Base-by-base conservation (phyloP, 2,797 vertebrate genomes). In the Sebastes taczanowskii region DNA sequence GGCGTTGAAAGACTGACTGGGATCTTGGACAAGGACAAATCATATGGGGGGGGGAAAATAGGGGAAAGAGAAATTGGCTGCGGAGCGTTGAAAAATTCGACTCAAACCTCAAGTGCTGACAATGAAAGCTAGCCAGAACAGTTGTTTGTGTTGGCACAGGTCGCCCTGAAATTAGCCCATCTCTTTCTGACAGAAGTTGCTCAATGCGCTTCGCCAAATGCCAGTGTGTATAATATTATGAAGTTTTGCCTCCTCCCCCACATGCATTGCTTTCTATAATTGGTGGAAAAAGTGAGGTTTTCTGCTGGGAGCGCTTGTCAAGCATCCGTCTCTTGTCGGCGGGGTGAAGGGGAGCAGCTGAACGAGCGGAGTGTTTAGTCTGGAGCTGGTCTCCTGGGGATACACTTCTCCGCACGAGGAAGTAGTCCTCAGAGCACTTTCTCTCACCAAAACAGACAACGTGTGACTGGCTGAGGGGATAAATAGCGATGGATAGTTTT, bases 321-420 rank as follows among this genome's bases (percentile, higher is more conserved):
- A 96, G 96, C 95, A 95, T 96, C 92, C 93, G 93, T 97, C 97
- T 97, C 96, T 97, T 96, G 97, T 97, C 94, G 91, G 81, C 63
- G 71, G 85, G 89, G 91, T 88, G 89, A 94, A 91, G 90, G 94
- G 95, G 86, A 93, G 94, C 97, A 98, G 97, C 97, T 97, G 97
- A 97, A 95, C 89, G 94, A 90, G 87, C 56, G n/a, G 82, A 89
- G 94, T 98, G 97, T 98, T 98, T 98, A 98, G 97, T 98, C 97
- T 98, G 94, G 94, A 93, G 94, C 93, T 95, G 61, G 95, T 97
- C 97, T 97, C 97, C 49, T 81, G 96, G 97, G 96, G 97, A 95
- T 96, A 92, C 90, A 90, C 95, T 94, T 83, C 86, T 94, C 94
- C 92, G 84, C 92, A 91, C 83, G 87, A 97, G 97, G 96, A 98